Percentiles rank a stretch among this genome's conserved stretches.
Evolutionary conservation across 2,888 invertebrate genomes (phyloP).

Genomic region (Oxyscelio sp.): DNA sequence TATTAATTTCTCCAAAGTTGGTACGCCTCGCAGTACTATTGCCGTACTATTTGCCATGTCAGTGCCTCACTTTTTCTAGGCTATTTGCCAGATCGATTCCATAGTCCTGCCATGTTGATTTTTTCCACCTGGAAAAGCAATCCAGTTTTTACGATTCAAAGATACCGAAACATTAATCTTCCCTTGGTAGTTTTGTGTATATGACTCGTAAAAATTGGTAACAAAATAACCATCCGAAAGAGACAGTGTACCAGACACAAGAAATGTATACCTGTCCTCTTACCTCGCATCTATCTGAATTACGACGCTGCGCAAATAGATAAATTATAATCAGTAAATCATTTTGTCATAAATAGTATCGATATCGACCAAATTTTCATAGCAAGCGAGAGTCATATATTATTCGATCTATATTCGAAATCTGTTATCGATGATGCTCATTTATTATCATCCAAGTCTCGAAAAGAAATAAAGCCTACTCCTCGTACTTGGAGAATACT

Average conservation of each 20-base stretch:
- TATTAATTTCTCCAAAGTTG: too few species aligned
- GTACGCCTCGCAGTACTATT: too few species aligned
- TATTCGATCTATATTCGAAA: conserved; percentile 35
- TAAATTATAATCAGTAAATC: conserved; percentile 26
- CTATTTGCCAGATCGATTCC: too few species aligned
- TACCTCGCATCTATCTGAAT: neutral
- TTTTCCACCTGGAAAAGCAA: too few species aligned
- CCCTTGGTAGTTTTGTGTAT: neutral
- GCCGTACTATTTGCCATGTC: too few species aligned
- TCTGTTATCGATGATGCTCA: conserved; percentile 43
- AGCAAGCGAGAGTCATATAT: conserved; percentile 31
- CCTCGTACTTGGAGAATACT: conserved; percentile 50
- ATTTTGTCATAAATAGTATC: conserved; percentile 16
- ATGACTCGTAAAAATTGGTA: neutral
- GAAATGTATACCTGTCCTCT: neutral
- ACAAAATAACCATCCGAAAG: neutral
- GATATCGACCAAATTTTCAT: conserved; percentile 30
- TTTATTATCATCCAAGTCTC: conserved; percentile 46
- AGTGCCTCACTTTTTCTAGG: too few species aligned
- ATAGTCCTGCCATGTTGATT: too few species aligned
- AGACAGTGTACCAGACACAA: neutral
- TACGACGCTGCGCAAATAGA: neutral
- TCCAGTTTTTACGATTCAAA: conserved; percentile 7
- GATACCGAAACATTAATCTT: conserved; percentile 16
- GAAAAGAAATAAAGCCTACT: conserved; percentile 37